These are phyloP conservation scores for Strix uralensis DNA, from an alignment of 2,113 vertebrate species.

Conservation along the genomic window DNA sequence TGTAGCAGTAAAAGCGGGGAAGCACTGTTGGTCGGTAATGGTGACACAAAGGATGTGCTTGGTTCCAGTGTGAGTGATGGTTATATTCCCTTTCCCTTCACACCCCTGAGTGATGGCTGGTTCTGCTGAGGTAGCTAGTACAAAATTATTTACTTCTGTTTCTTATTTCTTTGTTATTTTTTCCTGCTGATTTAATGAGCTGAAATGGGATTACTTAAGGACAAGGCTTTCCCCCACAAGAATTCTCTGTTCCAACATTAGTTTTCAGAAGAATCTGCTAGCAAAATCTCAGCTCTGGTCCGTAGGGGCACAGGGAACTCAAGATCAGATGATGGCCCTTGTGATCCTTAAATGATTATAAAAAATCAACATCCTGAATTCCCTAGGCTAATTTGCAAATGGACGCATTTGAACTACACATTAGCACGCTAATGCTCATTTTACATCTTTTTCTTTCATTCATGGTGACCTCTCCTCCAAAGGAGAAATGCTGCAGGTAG, in stretches of 20 bases:
- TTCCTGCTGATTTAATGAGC: not conserved
- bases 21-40: fast-evolving
- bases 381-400: constrained; percentile 2
- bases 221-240: not conserved
- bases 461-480: not conserved
- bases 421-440: constrained; percentile 12
- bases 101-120: fast-evolving
- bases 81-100: not conserved
- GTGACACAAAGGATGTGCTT: not conserved
- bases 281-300: not conserved
- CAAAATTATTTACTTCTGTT: not conserved
- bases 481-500: not conserved
- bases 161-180: not conserved
- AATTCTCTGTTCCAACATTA: not conserved
- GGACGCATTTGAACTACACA: not conserved
- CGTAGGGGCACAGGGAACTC: not conserved
- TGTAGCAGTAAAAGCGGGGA: fast-evolving
- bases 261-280: not conserved
- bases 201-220: not conserved
- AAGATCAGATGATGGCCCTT: not conserved
- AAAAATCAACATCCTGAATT: not conserved
- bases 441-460: not conserved
- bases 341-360: not conserved
- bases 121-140: not conserved
- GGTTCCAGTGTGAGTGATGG: not conserved